A percentile compares a stretch with the other conserved stretches of the same genome.
These are phyloP conservation scores for Lepidostoma basale DNA, from an alignment of 1,140 invertebrate species.

Conservation along the genomic window DNA sequence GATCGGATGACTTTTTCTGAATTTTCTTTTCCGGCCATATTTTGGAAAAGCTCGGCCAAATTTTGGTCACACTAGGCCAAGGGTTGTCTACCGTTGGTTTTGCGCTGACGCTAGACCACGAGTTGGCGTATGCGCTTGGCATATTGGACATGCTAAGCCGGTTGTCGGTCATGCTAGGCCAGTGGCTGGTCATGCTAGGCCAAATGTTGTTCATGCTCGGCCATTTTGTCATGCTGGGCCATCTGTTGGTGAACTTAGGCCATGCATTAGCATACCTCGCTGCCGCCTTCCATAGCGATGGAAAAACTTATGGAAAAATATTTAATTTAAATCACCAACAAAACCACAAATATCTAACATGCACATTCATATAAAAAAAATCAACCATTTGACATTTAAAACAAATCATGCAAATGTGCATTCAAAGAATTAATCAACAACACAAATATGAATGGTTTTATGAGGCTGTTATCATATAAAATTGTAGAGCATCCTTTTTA, in stretches of 20 bases:
- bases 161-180: neutral
- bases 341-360: too few relatives aligned
- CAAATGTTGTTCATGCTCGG: neutral
- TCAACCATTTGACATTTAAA: too few relatives aligned
- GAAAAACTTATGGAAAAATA: slow-evolving; percentile 3
- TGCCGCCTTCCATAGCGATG: slow-evolving; percentile 10
- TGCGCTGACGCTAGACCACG: too few relatives aligned
- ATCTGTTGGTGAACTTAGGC: neutral
- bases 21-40: slow-evolving; percentile 10
- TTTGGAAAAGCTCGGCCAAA: slow-evolving; percentile 6
- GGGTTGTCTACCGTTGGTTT: neutral
- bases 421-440: too few relatives aligned
- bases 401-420: too few relatives aligned
- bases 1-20: neutral
- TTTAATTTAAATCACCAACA: slow-evolving; percentile 7
- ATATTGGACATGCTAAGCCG: neutral
- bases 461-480: too few relatives aligned
- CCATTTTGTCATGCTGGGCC: neutral
- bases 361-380: too few relatives aligned
- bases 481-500: too few relatives aligned
- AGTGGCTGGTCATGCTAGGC: neutral
- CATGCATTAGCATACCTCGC: slow-evolving; percentile 13
- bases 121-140: neutral
- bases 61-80: neutral
- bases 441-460: too few relatives aligned